phyloP scores from a whole-genome alignment of 35 echinoderm and acorn worm genomes.

The Lytechinus variegatus region DNA sequence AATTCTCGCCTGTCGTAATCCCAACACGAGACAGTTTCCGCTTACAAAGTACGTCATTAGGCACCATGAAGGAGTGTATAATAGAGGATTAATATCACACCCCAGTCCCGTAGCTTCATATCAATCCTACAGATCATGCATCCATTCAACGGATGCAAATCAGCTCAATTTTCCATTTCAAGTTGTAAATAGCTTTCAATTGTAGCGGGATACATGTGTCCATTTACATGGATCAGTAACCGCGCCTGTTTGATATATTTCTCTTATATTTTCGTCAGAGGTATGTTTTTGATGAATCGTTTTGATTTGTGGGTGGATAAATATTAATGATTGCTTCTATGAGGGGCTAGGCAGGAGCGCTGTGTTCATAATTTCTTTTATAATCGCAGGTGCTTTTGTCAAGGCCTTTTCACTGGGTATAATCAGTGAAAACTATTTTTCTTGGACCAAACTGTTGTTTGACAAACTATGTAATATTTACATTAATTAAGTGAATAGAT shows the following conservation, averaged over 20 bases:
- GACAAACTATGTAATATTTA: too few species aligned
- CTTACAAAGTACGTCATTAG: conserved; percentile 2
- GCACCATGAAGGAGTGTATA: not conserved
- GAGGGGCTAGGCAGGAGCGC: not conserved
- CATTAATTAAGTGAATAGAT: too few species aligned
- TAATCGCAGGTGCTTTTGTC: not conserved
- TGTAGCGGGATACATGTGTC: not conserved
- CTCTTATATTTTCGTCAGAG: not conserved
- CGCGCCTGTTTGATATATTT: not conserved
- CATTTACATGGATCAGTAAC: conserved; percentile 18
- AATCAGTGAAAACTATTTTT: not conserved
- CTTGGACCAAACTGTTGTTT: too few species aligned
- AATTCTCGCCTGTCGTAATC: not conserved
- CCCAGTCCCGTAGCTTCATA: not conserved
- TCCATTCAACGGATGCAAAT: conserved; percentile 7
- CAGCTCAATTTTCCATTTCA: not conserved
- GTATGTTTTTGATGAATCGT: not conserved
- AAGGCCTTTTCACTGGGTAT: not conserved
- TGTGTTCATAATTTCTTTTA: not conserved
- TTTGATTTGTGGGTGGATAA: not conserved
- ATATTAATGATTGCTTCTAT: not conserved
- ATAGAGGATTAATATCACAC: not conserved
- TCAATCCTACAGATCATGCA: not conserved
- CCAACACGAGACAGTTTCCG: not conserved
- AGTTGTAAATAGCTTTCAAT: conserved; percentile 30